Percentiles rank a stretch among this genome's conserved stretches.
phyloP scores from a whole-genome alignment of 2,797 vertebrate species.

The Lates japonicus region DNA sequence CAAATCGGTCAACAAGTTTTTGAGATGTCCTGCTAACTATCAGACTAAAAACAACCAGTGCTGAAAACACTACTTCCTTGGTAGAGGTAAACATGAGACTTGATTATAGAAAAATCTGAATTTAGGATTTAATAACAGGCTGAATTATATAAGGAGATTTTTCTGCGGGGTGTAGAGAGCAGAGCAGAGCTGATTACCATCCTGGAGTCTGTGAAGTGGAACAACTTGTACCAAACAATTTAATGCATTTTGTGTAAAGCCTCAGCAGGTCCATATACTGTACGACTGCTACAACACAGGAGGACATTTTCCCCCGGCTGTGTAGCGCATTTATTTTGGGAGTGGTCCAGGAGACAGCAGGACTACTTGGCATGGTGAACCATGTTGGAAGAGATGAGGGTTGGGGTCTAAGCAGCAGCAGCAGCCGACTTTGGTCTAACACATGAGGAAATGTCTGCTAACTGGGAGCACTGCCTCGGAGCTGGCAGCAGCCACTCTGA shows the following conservation, averaged over 20 bases:
- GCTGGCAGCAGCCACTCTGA: slow-evolving; percentile 66
- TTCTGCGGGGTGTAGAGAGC: neutral
- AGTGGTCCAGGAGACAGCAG: slow-evolving; percentile 81
- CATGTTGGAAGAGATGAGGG: slow-evolving; percentile 71
- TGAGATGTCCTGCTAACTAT: slow-evolving; percentile 9
- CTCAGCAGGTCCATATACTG: slow-evolving; percentile 51
- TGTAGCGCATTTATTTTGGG: slow-evolving; percentile 81
- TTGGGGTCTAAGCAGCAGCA: slow-evolving; percentile 69
- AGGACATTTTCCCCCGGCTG: slow-evolving; percentile 72
- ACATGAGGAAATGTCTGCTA: slow-evolving; percentile 83
- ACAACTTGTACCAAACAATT: slow-evolving; percentile 68
- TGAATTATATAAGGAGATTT: slow-evolving; percentile 11
- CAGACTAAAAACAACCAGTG: neutral
- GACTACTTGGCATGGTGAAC: slow-evolving; percentile 74
- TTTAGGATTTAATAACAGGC: neutral
- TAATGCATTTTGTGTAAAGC: slow-evolving; percentile 65
- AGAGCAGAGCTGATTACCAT: slow-evolving; percentile 26
- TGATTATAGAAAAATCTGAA: slow-evolving; percentile 2
- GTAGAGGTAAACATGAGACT: neutral
- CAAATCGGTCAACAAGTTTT: neutral
- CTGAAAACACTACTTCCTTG: neutral
- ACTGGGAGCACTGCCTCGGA: slow-evolving; percentile 60
- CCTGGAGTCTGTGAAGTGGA: slow-evolving; percentile 47
- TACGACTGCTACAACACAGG: slow-evolving; percentile 63
- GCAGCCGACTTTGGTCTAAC: slow-evolving; percentile 63